Evolutionary conservation across 1,140 invertebrate genomes (phyloP).

Genomic region (Protaetia brevitarsis): DNA sequence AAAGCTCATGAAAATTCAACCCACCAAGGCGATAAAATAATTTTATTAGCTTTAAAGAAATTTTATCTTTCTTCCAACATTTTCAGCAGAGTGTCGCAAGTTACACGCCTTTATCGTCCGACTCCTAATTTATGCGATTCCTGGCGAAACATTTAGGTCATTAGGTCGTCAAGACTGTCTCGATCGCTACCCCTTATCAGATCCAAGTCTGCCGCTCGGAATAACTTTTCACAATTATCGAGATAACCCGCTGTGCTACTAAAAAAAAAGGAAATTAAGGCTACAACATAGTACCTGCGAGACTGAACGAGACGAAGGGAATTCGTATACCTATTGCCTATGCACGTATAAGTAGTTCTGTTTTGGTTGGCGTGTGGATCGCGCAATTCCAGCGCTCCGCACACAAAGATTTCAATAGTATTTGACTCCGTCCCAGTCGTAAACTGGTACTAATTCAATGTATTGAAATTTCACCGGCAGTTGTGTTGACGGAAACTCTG

Average conservation of each 20-base stretch:
- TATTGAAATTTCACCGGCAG: conserved; percentile 2
- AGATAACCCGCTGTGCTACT: neutral
- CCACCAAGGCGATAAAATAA: too few species aligned
- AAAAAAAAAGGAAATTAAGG: neutral
- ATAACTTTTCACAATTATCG: neutral
- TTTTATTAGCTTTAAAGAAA: neutral
- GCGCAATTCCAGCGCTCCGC: neutral
- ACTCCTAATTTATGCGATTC: neutral
- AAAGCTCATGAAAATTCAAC: too few species aligned
- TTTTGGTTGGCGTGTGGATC: conserved; percentile 8
- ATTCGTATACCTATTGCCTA: conserved; percentile 1
- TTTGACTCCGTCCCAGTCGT: conserved; percentile 9
- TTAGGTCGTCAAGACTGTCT: conserved; percentile 2
- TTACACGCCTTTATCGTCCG: neutral
- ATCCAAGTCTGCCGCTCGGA: neutral
- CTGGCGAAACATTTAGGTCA: neutral
- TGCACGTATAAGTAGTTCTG: neutral
- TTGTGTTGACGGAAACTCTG: conserved; percentile 1
- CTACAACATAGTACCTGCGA: neutral
- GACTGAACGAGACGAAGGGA: neutral
- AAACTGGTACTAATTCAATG: conserved; percentile 18
- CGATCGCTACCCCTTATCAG: neutral
- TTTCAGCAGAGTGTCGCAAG: too few species aligned
- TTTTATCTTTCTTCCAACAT: neutral
- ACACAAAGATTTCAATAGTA: conserved; percentile 18